phyloP scores from a whole-genome alignment of 2,113 vertebrate species.

The Callocephalon fimbriatum region DNA sequence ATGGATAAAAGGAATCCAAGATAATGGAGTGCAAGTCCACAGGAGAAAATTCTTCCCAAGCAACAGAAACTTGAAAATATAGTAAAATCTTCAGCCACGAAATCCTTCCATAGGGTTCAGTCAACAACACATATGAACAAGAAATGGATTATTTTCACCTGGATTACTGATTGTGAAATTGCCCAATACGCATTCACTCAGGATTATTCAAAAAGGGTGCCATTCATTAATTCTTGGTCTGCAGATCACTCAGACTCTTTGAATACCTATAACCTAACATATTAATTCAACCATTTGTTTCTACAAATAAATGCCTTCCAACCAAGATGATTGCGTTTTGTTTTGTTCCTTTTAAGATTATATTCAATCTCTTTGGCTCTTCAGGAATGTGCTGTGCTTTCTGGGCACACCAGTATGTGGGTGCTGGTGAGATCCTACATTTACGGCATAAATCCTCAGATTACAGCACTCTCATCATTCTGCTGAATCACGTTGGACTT shows the following conservation, averaged over 20 bases:
- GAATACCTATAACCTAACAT: neutral
- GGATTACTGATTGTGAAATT: neutral
- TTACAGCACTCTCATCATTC: neutral
- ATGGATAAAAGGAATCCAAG: neutral
- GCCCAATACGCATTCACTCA: neutral
- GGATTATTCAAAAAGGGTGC: neutral
- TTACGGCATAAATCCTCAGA: neutral
- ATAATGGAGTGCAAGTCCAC: neutral
- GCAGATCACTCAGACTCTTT: neutral
- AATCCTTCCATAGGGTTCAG: fast-evolving
- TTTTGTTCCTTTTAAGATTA: neutral
- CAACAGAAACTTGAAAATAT: neutral
- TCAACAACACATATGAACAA: neutral
- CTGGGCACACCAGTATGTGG: neutral
- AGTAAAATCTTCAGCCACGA: neutral
- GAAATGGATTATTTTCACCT: neutral
- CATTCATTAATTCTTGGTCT: neutral
- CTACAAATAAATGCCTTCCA: neutral
- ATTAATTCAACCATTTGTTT: neutral
- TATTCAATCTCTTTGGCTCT: neutral
- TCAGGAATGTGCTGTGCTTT: neutral
- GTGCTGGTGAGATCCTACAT: neutral
- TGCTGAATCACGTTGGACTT: fast-evolving
- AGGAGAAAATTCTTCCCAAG: neutral
- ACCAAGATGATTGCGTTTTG: neutral